Conservation (phyloP, 2,113 vertebrate species). For the Colinus virginianus region DNA sequence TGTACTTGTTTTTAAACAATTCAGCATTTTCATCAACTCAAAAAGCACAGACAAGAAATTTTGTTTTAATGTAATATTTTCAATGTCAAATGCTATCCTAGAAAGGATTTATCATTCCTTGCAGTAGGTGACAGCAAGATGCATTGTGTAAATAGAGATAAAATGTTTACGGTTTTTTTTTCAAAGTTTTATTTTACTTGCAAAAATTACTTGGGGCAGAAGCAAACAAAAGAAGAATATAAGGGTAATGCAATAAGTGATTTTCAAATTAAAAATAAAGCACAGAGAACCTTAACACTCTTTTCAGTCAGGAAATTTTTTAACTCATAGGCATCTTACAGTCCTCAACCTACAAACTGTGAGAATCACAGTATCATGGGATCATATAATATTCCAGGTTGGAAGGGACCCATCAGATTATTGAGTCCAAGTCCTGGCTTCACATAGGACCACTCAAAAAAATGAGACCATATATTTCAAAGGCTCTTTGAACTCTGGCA, state of each 20-base stretch:
- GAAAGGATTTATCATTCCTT: conserved; percentile 8
- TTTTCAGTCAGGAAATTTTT: not conserved
- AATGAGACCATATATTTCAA: too few species aligned
- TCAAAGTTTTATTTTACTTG: not conserved
- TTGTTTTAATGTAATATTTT: conserved; percentile 3
- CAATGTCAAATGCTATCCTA: not conserved
- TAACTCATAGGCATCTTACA: not conserved
- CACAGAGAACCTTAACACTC: not conserved
- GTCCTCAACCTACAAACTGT: not conserved
- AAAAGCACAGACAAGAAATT: not conserved
- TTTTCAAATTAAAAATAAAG: not conserved
- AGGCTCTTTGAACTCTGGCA: too few species aligned
- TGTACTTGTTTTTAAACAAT: not conserved
- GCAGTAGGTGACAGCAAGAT: not conserved
- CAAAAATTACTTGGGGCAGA: not conserved
- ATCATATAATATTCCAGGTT: too few species aligned
- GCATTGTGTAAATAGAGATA: not conserved
- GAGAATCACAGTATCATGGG: not conserved
- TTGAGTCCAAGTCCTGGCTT: too few species aligned
- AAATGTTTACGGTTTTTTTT: not conserved
- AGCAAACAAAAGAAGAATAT: not conserved
- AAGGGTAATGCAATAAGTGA: not conserved
- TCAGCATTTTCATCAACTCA: not conserved
- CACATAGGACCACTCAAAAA: too few species aligned
- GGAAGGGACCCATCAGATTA: too few species aligned